Conservation (phyloP, 2,113 vertebrate species). For the Bostrychus sinensis region DNA sequence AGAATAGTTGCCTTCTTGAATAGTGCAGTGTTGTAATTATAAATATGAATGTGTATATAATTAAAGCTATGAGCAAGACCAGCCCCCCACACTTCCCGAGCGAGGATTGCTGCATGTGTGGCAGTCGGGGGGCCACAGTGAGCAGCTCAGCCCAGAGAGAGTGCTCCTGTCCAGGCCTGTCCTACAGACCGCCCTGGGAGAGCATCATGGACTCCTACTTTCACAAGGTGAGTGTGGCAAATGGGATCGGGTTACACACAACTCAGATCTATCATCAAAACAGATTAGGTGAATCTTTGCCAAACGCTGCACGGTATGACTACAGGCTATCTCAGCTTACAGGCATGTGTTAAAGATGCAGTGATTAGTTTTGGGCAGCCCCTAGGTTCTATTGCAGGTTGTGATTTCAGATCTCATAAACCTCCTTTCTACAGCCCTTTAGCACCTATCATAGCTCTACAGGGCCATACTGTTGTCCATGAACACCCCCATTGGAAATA, state of each 20-base stretch:
- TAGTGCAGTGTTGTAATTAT: neutral
- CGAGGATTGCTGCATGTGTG: slow-evolving; percentile 88
- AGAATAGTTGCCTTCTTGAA: neutral
- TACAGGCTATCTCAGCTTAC: neutral
- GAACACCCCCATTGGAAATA: no score
- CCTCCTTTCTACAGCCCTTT: no score
- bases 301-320: neutral
- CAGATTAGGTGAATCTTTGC: slow-evolving; percentile 2
- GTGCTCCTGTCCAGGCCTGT: slow-evolving; percentile 85
- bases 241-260: neutral
- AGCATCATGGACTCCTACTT: slow-evolving; percentile 88
- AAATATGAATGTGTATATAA: slow-evolving; percentile 4
- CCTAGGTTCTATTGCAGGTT: neutral
- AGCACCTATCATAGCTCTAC: no score
- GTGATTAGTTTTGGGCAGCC: neutral
- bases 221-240: slow-evolving; percentile 81
- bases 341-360: neutral
- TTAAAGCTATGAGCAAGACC: slow-evolving; percentile 66
- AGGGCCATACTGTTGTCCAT: no score
- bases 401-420: no score
- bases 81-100: slow-evolving; percentile 76
- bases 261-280: slow-evolving; percentile 2
- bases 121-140: slow-evolving; percentile 79
- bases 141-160: slow-evolving; percentile 81
- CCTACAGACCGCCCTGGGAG: slow-evolving; percentile 88